phyloP scores from a whole-genome alignment of 2,797 vertebrate species.

The Dipus sagitta region DNA sequence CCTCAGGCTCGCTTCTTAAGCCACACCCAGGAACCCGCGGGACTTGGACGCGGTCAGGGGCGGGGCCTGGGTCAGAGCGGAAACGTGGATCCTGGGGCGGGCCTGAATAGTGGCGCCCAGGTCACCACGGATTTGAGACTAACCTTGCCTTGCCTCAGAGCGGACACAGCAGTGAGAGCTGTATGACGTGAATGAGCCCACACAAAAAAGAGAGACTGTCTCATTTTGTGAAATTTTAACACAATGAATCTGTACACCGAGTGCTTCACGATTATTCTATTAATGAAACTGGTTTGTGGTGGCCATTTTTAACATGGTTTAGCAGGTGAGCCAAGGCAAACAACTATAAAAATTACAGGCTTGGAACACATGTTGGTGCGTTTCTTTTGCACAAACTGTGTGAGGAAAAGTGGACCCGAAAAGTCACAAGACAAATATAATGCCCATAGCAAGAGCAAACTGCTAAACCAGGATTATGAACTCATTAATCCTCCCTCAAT shows the following conservation, averaged over 20 bases:
- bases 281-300: not conserved
- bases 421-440: not conserved
- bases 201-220: not conserved
- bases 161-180: not conserved
- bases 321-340: not conserved
- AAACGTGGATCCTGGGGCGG: not conserved
- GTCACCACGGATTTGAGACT: not conserved
- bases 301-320: not conserved
- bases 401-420: not conserved
- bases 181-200: not conserved
- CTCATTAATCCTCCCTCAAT: not conserved
- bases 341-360: not conserved
- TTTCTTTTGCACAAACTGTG: not conserved
- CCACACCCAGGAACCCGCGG: not conserved
- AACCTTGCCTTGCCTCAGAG: rapidly evolving
- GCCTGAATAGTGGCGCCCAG: rapidly evolving
- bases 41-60: rapidly evolving
- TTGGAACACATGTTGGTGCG: not conserved
- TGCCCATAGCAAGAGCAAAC: not conserved
- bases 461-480: not conserved
- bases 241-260: not conserved
- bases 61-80: too few relatives aligned
- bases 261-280: not conserved
- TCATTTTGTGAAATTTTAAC: not conserved
- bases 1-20: not conserved